Conservation (phyloP, 2,888 invertebrate species). For the Noctua janthina region DNA sequence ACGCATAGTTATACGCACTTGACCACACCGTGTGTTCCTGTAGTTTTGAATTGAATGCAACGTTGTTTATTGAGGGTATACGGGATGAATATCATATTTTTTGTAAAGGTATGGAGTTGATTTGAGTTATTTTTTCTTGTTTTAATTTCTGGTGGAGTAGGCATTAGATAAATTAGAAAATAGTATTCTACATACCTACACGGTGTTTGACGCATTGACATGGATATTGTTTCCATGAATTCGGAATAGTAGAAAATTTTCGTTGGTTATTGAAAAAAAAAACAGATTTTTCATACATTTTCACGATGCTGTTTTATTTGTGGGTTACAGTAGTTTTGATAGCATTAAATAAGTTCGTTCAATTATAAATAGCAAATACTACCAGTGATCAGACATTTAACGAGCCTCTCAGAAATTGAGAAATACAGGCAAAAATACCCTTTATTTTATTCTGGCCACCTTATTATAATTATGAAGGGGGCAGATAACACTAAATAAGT, state of each 20-base stretch:
- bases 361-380: too few relatives aligned
- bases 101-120: constrained; percentile 71
- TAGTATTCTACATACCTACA: neutral
- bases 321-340: too few relatives aligned
- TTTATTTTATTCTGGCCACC: too few relatives aligned
- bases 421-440: too few relatives aligned
- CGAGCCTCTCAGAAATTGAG: too few relatives aligned
- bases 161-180: neutral
- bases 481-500: too few relatives aligned
- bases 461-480: too few relatives aligned
- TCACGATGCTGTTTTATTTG: too few relatives aligned
- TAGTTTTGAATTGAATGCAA: constrained; percentile 80
- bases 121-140: constrained; percentile 49
- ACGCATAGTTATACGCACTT: constrained; percentile 79
- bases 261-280: too few relatives aligned
- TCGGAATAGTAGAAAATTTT: neutral
- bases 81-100: constrained; percentile 78
- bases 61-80: constrained; percentile 79
- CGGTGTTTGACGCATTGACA: neutral
- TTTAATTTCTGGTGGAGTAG: constrained; percentile 21
- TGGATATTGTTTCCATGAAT: neutral
- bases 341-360: too few relatives aligned
- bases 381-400: too few relatives aligned
- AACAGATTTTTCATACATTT: too few relatives aligned
- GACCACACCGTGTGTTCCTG: constrained; percentile 86